Evolutionary conservation across 2,888 invertebrate genomes (phyloP).

Genomic region (Bimastos eiseni): DNA sequence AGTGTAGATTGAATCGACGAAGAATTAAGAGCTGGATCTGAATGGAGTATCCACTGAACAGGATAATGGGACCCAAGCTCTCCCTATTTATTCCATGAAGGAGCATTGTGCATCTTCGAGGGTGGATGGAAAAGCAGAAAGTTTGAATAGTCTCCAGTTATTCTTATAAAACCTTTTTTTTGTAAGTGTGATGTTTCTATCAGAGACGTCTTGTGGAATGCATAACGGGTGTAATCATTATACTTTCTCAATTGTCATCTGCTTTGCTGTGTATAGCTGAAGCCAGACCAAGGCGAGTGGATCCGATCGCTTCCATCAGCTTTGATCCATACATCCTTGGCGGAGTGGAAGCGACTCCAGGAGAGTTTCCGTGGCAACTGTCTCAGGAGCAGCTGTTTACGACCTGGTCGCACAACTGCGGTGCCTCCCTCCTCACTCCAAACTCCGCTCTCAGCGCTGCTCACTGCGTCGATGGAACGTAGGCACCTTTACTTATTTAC

Average conservation of each 20-base stretch:
- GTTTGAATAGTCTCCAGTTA: too few species aligned
- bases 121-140: too few species aligned
- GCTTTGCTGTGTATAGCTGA: not conserved
- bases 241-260: not conserved
- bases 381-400: not conserved
- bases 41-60: too few species aligned
- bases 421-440: not conserved
- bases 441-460: slow-evolving; percentile 5
- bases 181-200: too few species aligned
- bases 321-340: slow-evolving; percentile 9
- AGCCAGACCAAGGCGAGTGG: not conserved
- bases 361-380: slow-evolving; percentile 21
- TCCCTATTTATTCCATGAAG: too few species aligned
- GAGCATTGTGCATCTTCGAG: too few species aligned
- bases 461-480: slow-evolving; percentile 14
- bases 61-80: too few species aligned
- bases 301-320: not conserved
- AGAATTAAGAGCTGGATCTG: too few species aligned
- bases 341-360: not conserved
- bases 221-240: too few species aligned
- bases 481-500: not conserved
- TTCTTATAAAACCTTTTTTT: too few species aligned
- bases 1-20: too few species aligned
- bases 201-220: too few species aligned
- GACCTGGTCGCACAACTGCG: not conserved